Evolutionary conservation across 1,140 invertebrate genomes (phyloP), one percentile per base, ranked within the genome.

Genomic region (Rhynchophorus ferrugineus): DNA sequence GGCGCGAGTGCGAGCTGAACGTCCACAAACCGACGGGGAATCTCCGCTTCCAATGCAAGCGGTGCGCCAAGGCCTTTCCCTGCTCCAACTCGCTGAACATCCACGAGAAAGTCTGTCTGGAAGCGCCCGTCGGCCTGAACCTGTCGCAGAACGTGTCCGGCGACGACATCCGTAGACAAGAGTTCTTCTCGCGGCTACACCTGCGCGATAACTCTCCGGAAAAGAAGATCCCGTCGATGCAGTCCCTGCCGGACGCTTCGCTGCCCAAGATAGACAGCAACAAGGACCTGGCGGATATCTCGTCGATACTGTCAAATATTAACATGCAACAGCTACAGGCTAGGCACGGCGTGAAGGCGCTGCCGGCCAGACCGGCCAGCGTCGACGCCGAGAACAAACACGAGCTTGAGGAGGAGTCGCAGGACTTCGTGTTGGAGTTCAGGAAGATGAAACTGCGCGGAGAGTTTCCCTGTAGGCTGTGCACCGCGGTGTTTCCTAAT

Each of bases 381-480:
- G 20, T 48, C 11, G 53, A 61, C n/a, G 20, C 13, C 13, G 39
- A 44, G 19, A 64, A 69, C 29, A 52, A 67, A 13, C 72, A 49
- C 74, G 51, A 77, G 8, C 84, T 85, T 47, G 86, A 89, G 64
- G 87, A 89, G 64, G 78, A 81, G 1, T 87, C 89, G 65, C 87
- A 91, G 58, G 78, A 80, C 17, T 89, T 89, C 58, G 83, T 84
- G 1, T 79, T 81, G 1, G 85, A 89, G 59, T 88, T 89, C 47
- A 74, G 88, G 1, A 81, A 83, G 48, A 90, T 91, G 89, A 91
- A 91, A 63, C 61, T 89, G 14, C 81, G 87, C 38, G 87, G 89
- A 0, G 87, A 91, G 65, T 93, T 93, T 61, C 88, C 90, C 1
- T 95, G 91, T 66, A 78, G 89, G 51, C 73, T 93, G 3, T 95